Evolutionary conservation across 2,888 invertebrate genomes (phyloP).

Genomic region (Nomada hirtipes): DNA sequence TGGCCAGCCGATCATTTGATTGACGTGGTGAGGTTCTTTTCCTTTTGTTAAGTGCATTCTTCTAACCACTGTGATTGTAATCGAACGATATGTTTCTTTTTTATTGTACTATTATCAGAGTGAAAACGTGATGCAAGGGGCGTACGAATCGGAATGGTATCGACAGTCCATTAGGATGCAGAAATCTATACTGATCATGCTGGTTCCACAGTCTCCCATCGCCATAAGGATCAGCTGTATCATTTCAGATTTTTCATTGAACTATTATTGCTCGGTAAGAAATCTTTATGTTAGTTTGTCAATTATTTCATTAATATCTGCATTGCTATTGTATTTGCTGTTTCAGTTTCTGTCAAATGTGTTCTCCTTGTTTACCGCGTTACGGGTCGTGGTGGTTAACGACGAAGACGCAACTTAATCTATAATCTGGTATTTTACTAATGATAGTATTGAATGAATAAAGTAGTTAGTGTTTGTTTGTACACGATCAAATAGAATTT

Average conservation of each 20-base stretch:
- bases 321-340: background rate
- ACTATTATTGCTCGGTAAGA: conserved; percentile 59
- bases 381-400: background rate
- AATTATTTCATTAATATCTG: background rate
- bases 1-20: conserved; percentile 74
- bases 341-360: background rate
- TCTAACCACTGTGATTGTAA: conserved; percentile 1
- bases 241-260: conserved; percentile 59
- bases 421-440: background rate
- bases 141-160: conserved; percentile 51
- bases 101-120: conserved; percentile 32
- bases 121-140: background rate
- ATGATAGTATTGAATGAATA: background rate
- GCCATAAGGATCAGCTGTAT: conserved; percentile 52
- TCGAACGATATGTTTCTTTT: background rate
- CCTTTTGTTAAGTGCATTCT: conserved; percentile 6
- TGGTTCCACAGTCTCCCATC: conserved; percentile 58
- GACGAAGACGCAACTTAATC: background rate
- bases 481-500: too few relatives aligned
- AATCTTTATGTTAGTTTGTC: background rate
- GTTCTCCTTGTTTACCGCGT: background rate
- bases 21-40: conserved; percentile 53
- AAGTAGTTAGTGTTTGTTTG: too few relatives aligned
- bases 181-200: conserved; percentile 10
- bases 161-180: conserved; percentile 13